A percentile compares a stretch with the other conserved stretches of the same genome.
phyloP scores from a whole-genome alignment of 2,113 vertebrate species.

The Herpetotheres cachinnans region DNA sequence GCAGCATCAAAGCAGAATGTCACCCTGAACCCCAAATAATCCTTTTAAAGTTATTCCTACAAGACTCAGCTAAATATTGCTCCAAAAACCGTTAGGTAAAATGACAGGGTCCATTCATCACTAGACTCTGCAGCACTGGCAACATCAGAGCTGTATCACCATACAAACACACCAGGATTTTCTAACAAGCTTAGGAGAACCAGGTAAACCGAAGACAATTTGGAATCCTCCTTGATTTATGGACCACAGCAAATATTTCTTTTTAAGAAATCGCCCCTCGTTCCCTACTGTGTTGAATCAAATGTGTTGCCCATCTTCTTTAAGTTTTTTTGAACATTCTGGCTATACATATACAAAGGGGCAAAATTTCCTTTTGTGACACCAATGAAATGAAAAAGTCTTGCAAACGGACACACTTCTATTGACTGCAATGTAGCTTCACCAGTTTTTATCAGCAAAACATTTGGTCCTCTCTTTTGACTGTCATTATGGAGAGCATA shows the following conservation, averaged over 20 bases:
- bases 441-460: neutral
- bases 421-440: neutral
- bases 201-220: neutral
- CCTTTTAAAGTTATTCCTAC: neutral
- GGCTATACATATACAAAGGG: neutral
- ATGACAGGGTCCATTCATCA: neutral
- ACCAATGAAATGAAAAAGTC: neutral
- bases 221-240: neutral
- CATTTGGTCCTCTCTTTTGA: neutral
- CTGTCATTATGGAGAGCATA: neutral
- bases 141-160: neutral
- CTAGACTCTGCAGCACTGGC: neutral
- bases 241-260: neutral
- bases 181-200: neutral
- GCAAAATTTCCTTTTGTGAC: neutral
- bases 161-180: neutral
- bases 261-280: neutral
- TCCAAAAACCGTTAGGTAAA: neutral
- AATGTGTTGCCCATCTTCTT: neutral
- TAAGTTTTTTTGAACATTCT: neutral
- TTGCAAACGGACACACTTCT: neutral
- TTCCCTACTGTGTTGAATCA: neutral
- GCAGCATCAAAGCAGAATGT: neutral
- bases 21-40: neutral
- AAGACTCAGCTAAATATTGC: neutral